Percentiles rank a stretch among this genome's conserved stretches.
Conservation (phyloP, 2,113 vertebrate genomes). For the Ptyas mucosa region DNA sequence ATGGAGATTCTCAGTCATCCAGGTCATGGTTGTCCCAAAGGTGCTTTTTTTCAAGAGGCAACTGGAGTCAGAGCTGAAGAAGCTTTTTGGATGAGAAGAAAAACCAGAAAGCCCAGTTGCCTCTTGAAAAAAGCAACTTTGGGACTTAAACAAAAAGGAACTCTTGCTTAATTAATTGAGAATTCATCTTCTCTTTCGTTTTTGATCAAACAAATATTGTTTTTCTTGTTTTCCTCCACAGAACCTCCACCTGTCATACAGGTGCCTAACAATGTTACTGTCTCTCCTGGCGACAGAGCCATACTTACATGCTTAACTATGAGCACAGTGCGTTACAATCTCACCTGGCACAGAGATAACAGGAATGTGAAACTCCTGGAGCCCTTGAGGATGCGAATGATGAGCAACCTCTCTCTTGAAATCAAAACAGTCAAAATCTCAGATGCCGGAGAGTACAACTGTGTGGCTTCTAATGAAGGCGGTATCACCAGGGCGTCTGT, state of each 20-base stretch:
- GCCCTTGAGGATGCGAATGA: constrained; percentile 55
- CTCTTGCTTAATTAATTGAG: not conserved
- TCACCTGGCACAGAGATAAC: constrained; percentile 83
- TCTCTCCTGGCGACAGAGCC: constrained; percentile 71
- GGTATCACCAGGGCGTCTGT: constrained; percentile 71
- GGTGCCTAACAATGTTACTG: constrained; percentile 75
- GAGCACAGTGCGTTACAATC: constrained; percentile 84
- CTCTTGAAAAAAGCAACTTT: too few species aligned
- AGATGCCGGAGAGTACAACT: constrained; percentile 82
- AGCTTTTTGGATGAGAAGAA: too few species aligned
- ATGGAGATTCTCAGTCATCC: too few species aligned
- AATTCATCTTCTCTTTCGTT: not conserved
- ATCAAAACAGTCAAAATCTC: constrained; percentile 66
- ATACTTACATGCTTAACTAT: constrained; percentile 80
- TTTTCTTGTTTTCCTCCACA: constrained; percentile 50
- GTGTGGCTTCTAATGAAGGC: constrained; percentile 80
- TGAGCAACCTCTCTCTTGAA: constrained; percentile 83
- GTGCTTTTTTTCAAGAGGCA: too few species aligned
- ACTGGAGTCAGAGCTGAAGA: too few species aligned
- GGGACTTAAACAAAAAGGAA: not conserved
- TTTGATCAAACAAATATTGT: not conserved
- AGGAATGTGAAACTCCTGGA: constrained; percentile 69
- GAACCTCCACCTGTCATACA: constrained; percentile 87
- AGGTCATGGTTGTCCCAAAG: too few species aligned
- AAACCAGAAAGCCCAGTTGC: too few species aligned